These are phyloP conservation scores for Hydropotes inermis DNA, from an alignment of 2,113 vertebrate species.

Conservation along the genomic window DNA sequence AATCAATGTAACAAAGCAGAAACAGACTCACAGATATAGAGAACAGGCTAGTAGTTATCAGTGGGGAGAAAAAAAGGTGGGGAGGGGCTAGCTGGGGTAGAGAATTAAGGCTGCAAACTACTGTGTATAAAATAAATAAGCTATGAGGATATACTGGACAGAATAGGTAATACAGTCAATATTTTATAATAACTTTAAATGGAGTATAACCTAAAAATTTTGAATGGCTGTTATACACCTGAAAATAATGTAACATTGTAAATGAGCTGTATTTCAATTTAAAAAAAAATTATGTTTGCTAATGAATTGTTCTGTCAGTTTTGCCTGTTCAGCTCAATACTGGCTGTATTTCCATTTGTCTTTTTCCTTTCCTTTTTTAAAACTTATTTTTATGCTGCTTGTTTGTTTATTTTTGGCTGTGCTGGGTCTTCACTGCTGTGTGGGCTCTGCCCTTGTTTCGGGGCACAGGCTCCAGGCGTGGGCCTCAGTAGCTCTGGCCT, in stretches of 20 bases:
- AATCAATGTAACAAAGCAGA: neutral
- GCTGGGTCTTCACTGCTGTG: neutral
- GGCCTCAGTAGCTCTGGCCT: accelerated
- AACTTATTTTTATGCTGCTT: accelerated
- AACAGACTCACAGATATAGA: neutral
- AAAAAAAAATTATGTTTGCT: neutral
- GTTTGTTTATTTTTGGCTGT: accelerated
- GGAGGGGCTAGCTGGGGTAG: neutral
- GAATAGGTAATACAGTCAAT: neutral
- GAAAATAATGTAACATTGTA: neutral
- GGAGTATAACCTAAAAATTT: neutral
- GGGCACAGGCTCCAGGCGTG: accelerated
- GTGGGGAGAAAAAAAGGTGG: neutral
- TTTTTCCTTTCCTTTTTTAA: neutral
- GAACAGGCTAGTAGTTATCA: neutral
- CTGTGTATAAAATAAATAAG: neutral
- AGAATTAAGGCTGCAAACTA: neutral
- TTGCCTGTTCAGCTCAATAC: neutral
- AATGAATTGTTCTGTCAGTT: neutral
- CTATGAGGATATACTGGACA: neutral
- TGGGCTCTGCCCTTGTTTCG: neutral
- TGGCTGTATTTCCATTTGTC: neutral
- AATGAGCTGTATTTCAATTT: neutral
- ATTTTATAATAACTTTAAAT: neutral
- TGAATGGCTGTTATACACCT: neutral